Percentiles rank a stretch among this genome's conserved stretches.
phyloP scores from a whole-genome alignment of 2,113 vertebrate genomes.

The Urocynchramus pylzowi region DNA sequence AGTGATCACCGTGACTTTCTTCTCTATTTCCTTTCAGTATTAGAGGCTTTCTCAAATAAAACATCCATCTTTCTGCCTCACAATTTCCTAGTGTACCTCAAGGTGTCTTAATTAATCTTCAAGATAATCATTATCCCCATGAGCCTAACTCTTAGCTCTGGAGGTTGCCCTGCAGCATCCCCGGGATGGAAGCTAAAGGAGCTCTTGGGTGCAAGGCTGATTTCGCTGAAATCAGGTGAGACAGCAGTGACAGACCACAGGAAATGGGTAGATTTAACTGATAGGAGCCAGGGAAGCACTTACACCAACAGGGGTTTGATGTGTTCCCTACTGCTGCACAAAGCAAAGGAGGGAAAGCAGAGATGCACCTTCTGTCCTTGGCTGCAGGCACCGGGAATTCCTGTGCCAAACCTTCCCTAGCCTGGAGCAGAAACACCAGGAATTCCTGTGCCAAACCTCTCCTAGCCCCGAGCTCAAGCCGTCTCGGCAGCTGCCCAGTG shows the following conservation, averaged over 20 bases:
- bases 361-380: not conserved
- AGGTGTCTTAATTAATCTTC: not conserved
- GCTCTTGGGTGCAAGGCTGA: not conserved
- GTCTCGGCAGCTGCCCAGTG: rapidly evolving
- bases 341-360: not conserved
- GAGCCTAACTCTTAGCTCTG: not conserved
- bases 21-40: not conserved
- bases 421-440: not conserved
- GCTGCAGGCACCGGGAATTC: not conserved
- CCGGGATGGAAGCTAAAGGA: not conserved
- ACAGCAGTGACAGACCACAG: not conserved
- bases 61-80: not conserved
- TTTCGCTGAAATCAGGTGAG: not conserved
- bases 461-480: not conserved
- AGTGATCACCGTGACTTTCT: rapidly evolving
- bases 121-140: not conserved
- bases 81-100: not conserved
- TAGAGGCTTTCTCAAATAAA: not conserved
- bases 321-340: not conserved
- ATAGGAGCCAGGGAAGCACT: not conserved
- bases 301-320: not conserved
- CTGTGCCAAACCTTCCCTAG: not conserved
- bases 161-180: rapidly evolving
- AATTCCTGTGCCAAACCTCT: not conserved
- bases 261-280: not conserved